These are phyloP conservation scores for Allobates femoralis DNA, from an alignment of 2,797 vertebrate genomes.

Conservation along the genomic window DNA sequence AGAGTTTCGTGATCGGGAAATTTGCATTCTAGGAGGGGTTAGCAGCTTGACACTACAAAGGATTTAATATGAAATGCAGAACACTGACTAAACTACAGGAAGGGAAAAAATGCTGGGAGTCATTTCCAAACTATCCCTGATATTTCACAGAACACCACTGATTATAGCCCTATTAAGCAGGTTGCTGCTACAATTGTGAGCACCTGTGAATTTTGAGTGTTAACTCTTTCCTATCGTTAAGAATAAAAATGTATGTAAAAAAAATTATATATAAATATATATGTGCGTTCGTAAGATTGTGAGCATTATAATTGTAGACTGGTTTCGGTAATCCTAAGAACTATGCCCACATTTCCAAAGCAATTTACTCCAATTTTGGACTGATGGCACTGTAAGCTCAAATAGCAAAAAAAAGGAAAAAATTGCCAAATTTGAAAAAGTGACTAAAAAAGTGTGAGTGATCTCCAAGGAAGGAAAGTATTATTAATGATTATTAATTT, in stretches of 20 bases:
- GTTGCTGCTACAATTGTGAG: not conserved
- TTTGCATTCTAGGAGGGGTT: constrained; percentile 2
- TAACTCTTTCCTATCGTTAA: not conserved
- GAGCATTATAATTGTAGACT: not conserved
- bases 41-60: constrained; percentile 1
- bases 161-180: not conserved
- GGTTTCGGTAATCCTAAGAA: not conserved
- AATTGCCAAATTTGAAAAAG: no score
- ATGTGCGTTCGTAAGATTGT: not conserved
- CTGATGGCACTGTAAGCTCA: no score
- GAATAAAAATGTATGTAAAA: not conserved
- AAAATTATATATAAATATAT: not conserved
- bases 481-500: no score
- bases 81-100: constrained; percentile 1
- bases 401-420: no score
- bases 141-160: not conserved
- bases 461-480: no score
- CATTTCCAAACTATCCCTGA: not conserved
- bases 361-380: no score
- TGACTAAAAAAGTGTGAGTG: no score
- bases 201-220: not conserved
- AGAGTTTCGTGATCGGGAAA: not conserved
- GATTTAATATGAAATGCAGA: constrained; percentile 29
- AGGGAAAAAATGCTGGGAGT: not conserved
- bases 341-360: not conserved